phyloP scores from a whole-genome alignment of 2,113 vertebrate species.

The Pimephales promelas region DNA sequence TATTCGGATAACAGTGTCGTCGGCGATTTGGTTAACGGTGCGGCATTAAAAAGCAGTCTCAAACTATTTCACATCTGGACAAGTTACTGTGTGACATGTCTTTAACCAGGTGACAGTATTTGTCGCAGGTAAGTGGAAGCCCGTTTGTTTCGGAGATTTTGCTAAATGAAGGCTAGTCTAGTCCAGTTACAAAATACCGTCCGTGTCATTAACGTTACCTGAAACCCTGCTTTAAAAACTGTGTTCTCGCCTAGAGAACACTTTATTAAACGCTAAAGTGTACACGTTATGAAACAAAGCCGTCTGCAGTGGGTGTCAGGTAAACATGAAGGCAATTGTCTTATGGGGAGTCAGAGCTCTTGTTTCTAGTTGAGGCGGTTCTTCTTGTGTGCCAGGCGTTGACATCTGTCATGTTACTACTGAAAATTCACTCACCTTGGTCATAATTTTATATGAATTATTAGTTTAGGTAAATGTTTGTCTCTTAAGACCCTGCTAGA shows the following conservation, averaged over 20 bases:
- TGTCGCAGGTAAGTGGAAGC: conserved; percentile 30
- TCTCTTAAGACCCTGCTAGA: neutral
- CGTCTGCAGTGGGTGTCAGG: neutral
- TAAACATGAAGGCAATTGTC: neutral
- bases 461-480: neutral
- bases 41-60: too few relatives aligned
- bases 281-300: neutral
- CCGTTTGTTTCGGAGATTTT: neutral
- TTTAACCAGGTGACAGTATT: neutral
- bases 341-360: neutral
- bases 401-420: neutral
- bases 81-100: neutral
- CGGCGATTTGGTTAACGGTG: neutral
- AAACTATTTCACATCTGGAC: neutral
- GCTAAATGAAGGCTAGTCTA: conserved; percentile 25
- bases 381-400: neutral
- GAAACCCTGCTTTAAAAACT: neutral
- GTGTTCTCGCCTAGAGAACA: neutral
- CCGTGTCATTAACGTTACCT: neutral
- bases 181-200: neutral
- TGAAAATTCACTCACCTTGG: neutral
- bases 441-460: neutral
- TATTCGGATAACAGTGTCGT: conserved; percentile 8
- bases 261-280: neutral
- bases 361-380: neutral